Evolutionary conservation across 2,888 invertebrate species (phyloP).

Genomic region (Drosophila pseudotalamancana): DNA sequence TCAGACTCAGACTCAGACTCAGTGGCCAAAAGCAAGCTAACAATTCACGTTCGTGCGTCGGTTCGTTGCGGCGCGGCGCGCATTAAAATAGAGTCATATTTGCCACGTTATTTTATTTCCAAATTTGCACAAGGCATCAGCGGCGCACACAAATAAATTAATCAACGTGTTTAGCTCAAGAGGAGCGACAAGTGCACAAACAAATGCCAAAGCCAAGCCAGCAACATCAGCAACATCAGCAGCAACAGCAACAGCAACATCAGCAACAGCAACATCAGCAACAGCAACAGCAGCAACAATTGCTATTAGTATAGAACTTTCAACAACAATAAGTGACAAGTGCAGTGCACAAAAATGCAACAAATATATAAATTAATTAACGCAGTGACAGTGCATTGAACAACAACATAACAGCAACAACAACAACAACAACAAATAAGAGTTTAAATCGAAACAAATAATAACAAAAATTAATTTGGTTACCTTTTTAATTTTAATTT

Average conservation of each 20-base stretch:
- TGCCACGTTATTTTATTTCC: constrained; percentile 74
- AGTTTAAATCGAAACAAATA: constrained; percentile 1
- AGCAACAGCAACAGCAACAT: constrained; percentile 5
- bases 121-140: constrained; percentile 66
- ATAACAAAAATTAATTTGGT: constrained; percentile 25
- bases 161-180: constrained; percentile 62
- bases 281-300: constrained; percentile 23
- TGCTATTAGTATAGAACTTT: constrained; percentile 29
- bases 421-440: constrained; percentile 5
- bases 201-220: constrained; percentile 56
- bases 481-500: constrained; percentile 47
- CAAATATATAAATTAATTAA: constrained; percentile 56
- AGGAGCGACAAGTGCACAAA: constrained; percentile 69
- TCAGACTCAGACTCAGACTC: constrained; percentile 67
- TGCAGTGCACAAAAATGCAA: constrained; percentile 63
- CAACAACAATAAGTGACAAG: constrained; percentile 55
- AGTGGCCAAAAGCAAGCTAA: constrained; percentile 75
- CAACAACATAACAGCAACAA: constrained; percentile 25
- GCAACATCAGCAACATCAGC: constrained; percentile 28
- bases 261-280: constrained; percentile 3
- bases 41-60: constrained; percentile 78
- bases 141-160: constrained; percentile 71
- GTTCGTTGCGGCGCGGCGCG: constrained; percentile 75
- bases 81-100: constrained; percentile 68
- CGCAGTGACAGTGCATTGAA: constrained; percentile 70